A percentile compares a stretch with the other conserved stretches of the same genome.
Evolutionary conservation across 92 coral and sea anemone genomes (phyloP).

Genomic region (Zoanthus solanderi): DNA sequence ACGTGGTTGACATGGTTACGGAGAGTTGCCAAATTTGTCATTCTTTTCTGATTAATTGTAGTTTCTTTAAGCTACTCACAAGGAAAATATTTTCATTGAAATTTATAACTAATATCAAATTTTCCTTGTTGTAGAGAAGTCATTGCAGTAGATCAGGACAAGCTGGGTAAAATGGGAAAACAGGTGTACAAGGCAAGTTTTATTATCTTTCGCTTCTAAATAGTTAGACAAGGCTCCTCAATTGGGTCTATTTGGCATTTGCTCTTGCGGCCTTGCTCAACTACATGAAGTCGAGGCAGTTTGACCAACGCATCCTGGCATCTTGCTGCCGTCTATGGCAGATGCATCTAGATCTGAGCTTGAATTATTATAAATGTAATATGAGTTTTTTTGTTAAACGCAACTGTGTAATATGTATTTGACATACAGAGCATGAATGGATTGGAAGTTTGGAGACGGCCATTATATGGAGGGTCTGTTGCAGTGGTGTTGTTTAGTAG

Average conservation of each 20-base stretch:
- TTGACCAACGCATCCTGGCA: no score
- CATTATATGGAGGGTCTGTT: conserved; percentile 65
- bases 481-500: conserved; percentile 87
- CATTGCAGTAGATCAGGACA: conserved; percentile 93
- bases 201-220: no score
- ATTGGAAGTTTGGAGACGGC: conserved; percentile 83
- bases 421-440: conserved; percentile 38
- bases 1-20: no score
- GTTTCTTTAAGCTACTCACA: no score
- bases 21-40: no score
- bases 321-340: no score
- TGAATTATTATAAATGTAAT: not conserved
- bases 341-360: no score
- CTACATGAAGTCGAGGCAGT: no score
- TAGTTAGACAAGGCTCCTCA: no score
- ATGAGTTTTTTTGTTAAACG: not conserved
- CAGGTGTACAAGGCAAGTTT: conserved; percentile 68
- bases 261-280: no score
- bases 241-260: no score
- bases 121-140: conserved; percentile 71
- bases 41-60: no score
- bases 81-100: not conserved
- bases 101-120: not conserved
- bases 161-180: conserved; percentile 87
- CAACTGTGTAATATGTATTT: not conserved